phyloP scores from a whole-genome alignment of 1,140 invertebrate genomes.

The Nautilus pompilius region DNA sequence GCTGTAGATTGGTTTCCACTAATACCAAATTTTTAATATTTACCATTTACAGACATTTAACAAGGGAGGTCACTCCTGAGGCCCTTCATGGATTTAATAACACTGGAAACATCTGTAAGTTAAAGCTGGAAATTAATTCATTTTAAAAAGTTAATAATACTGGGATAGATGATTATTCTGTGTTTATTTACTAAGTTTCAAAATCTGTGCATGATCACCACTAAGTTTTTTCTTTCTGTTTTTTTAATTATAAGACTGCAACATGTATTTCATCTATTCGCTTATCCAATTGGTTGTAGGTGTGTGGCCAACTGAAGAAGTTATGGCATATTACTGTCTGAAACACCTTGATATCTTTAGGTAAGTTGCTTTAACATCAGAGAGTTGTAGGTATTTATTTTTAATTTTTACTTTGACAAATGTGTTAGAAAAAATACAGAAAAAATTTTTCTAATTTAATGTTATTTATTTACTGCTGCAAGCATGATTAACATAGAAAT shows the following conservation, averaged over 20 bases:
- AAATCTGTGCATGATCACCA: not conserved
- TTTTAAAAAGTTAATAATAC: no score
- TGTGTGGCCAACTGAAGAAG: constrained; percentile 86
- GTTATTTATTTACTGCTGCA: no score
- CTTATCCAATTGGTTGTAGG: constrained; percentile 25
- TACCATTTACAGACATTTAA: constrained; percentile 36
- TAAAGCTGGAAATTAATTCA: not conserved
- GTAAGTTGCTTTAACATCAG: no score
- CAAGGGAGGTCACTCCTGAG: constrained; percentile 33
- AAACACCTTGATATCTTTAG: constrained; percentile 66
- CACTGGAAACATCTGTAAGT: constrained; percentile 80
- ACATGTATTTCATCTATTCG: not conserved
- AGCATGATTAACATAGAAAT: no score
- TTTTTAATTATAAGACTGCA: not conserved
- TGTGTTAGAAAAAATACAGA: no score
- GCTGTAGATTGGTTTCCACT: not conserved
- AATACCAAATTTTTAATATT: not conserved
- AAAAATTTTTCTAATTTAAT: no score
- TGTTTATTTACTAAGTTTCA: not conserved
- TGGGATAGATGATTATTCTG: not conserved
- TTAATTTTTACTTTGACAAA: no score
- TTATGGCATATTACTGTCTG: constrained; percentile 72
- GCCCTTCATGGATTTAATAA: constrained; percentile 81
- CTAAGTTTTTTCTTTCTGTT: not conserved
- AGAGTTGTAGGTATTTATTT: no score